Conservation (phyloP, 2,113 vertebrate genomes). For the Sciurus niger region DNA sequence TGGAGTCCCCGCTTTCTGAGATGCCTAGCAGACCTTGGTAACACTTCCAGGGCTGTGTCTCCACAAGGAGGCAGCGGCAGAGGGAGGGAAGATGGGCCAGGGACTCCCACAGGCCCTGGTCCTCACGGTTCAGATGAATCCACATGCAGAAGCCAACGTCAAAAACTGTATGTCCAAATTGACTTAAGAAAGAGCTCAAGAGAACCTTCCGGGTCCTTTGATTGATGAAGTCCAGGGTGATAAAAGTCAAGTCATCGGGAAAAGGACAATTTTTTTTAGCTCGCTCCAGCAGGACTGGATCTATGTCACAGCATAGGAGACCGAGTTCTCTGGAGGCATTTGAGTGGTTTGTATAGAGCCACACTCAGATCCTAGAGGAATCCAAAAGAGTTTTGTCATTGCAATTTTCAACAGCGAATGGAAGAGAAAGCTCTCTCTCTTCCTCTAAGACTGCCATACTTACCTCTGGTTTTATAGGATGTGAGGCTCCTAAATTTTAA, state of each 20-base stretch:
- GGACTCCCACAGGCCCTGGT: conserved; percentile 90
- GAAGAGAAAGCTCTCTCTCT: conserved; percentile 57
- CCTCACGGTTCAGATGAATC: conserved; percentile 97
- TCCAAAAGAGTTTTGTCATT: conserved; percentile 81
- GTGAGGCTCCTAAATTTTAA: neutral
- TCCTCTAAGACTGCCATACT: neutral
- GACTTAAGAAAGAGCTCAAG: conserved; percentile 88
- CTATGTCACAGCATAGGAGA: conserved; percentile 95
- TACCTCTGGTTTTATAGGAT: neutral
- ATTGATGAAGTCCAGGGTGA: conserved; percentile 93
- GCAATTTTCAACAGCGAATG: conserved; percentile 44
- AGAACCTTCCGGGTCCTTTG: conserved; percentile 75
- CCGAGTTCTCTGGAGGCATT: conserved; percentile 82
- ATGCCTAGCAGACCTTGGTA: conserved; percentile 94
- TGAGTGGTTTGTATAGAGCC: conserved; percentile 90
- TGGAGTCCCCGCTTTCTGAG: conserved; percentile 93
- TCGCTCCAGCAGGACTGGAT: conserved; percentile 90
- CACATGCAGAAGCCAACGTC: conserved; percentile 96
- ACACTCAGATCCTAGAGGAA: conserved; percentile 93
- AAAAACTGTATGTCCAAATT: conserved; percentile 89
- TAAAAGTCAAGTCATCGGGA: conserved; percentile 91
- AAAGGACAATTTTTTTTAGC: conserved; percentile 92
- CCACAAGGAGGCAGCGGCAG: conserved; percentile 92
- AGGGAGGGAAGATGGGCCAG: conserved; percentile 91
- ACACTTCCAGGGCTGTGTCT: conserved; percentile 97